A percentile compares a stretch with the other conserved stretches of the same genome.
These are phyloP conservation scores for Cherax quadricarinatus DNA, from an alignment of 1,140 invertebrate species.

Conservation along the genomic window DNA sequence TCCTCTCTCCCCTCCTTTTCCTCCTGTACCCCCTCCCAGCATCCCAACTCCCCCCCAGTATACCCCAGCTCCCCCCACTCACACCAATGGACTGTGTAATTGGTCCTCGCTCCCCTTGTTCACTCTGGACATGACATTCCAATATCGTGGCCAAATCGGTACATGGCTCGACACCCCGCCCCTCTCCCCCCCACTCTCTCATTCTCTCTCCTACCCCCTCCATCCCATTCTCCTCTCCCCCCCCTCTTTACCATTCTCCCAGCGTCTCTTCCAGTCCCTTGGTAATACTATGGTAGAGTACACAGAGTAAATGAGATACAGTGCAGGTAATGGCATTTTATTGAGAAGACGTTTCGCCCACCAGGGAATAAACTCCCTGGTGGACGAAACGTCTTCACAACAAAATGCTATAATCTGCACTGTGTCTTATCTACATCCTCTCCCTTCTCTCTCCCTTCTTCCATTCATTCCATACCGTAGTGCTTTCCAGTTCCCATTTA, in stretches of 20 bases:
- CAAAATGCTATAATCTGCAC: no score
- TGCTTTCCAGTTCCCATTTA: no score
- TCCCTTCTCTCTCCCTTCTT: no score
- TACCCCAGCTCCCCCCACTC: constrained; percentile 15
- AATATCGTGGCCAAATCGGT: constrained; percentile 67
- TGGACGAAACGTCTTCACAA: no score
- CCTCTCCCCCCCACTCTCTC: neutral
- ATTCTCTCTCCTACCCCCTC: neutral
- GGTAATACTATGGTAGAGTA: neutral
- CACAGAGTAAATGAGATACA: no score
- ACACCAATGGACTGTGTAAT: constrained; percentile 64
- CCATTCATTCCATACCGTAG: no score
- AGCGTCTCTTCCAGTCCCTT: neutral
- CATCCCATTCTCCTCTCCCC: neutral
- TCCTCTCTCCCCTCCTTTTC: neutral
- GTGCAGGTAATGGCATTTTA: no score
- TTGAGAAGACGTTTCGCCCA: no score
- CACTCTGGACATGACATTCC: constrained; percentile 62
- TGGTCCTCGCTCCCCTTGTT: constrained; percentile 63
- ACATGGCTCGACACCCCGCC: constrained; percentile 39
- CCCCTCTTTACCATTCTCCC: neutral
- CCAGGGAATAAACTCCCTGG: no score
- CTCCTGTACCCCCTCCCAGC: neutral
- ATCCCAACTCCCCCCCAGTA: neutral
- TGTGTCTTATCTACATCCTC: no score